Conservation (phyloP, 2,888 invertebrate genomes). For the Leptothorax acervorum region DNA sequence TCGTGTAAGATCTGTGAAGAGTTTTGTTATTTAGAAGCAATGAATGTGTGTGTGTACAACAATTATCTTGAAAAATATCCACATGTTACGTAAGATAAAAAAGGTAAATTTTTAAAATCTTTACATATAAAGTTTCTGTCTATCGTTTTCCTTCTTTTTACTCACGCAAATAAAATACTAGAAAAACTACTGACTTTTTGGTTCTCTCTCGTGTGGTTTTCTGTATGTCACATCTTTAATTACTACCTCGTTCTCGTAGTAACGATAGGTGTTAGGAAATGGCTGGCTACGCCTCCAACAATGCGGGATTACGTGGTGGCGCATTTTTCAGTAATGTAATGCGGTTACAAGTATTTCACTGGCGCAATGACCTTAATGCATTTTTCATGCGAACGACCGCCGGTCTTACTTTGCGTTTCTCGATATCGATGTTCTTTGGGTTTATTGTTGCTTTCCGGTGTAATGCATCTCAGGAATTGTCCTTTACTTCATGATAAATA, state of each 20-base stretch:
- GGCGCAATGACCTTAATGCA: conserved; percentile 63
- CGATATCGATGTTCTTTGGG: conserved; percentile 25
- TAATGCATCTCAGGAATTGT: not conserved
- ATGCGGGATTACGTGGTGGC: conserved; percentile 31
- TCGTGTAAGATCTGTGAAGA: not conserved
- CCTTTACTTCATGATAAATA: not conserved
- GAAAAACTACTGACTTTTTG: not conserved
- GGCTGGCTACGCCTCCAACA: conserved; percentile 30
- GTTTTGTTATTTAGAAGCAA: not conserved
- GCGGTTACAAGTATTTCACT: conserved; percentile 53
- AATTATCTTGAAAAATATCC: not conserved
- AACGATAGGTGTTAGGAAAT: conserved; percentile 39
- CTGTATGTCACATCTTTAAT: conserved; percentile 18
- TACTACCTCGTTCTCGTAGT: conserved; percentile 6
- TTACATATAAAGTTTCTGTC: too few species aligned
- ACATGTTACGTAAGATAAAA: not conserved
- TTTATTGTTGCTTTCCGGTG: conserved; percentile 29
- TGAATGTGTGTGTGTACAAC: not conserved
- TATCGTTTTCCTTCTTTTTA: not conserved
- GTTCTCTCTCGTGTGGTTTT: not conserved
- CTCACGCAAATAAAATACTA: not conserved
- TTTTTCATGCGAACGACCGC: conserved; percentile 60
- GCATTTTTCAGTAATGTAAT: conserved; percentile 52
- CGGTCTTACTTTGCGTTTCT: conserved; percentile 39
- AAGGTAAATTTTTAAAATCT: not conserved